phyloP scores from a whole-genome alignment of 1,140 invertebrate species.

The Thaumatotibia leucotreta region DNA sequence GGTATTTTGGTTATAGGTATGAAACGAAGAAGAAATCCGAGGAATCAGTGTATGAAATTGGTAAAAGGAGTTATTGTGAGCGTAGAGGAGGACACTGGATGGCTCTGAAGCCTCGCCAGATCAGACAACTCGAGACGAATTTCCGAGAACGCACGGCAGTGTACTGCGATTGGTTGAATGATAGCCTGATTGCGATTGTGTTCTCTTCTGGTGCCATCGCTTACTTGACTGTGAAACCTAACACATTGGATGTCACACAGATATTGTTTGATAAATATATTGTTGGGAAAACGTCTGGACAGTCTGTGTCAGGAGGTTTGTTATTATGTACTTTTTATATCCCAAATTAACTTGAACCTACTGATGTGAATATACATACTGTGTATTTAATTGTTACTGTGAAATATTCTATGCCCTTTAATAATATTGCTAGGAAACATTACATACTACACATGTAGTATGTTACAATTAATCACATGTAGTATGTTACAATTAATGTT shows the following conservation, averaged over 20 bases:
- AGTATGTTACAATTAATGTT: no score
- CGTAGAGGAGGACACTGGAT: slow-evolving; percentile 48
- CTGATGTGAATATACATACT: no score
- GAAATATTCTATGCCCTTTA: no score
- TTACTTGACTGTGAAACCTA: slow-evolving; percentile 52
- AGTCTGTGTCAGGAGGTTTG: slow-evolving; percentile 51
- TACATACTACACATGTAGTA: no score
- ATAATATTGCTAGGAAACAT: no score
- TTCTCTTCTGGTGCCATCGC: slow-evolving; percentile 62
- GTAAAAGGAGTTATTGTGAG: slow-evolving; percentile 54
- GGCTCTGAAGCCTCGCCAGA: slow-evolving; percentile 41
- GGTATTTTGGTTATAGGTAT: slow-evolving; percentile 41
- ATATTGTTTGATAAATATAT: slow-evolving; percentile 66
- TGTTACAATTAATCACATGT: no score
- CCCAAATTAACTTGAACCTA: neutral
- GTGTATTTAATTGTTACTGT: no score
- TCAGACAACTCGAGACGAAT: slow-evolving; percentile 57
- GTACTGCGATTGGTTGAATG: slow-evolving; percentile 52
- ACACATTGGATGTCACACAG: slow-evolving; percentile 54
- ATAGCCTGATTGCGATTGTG: slow-evolving; percentile 46
- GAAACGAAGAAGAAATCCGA: slow-evolving; percentile 59
- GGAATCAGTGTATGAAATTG: slow-evolving; percentile 49
- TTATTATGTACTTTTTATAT: slow-evolving; percentile 16
- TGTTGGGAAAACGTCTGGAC: slow-evolving; percentile 55
- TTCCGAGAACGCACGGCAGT: slow-evolving; percentile 47